phyloP scores from a whole-genome alignment of 2,113 vertebrate genomes.

The Chaetura pelagica region DNA sequence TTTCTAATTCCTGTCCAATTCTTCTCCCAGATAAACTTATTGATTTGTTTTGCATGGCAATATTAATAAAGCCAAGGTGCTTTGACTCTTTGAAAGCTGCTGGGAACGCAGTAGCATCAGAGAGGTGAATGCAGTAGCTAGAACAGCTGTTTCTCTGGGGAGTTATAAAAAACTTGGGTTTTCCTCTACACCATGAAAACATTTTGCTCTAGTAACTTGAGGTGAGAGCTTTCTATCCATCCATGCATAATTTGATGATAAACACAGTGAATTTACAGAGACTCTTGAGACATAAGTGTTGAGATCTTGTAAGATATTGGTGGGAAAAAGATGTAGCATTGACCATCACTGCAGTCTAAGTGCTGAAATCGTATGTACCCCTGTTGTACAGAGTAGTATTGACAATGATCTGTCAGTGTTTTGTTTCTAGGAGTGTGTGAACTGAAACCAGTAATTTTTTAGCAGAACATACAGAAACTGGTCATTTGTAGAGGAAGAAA shows the following conservation, averaged over 20 bases:
- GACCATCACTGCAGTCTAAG: background rate
- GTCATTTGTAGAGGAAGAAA: background rate
- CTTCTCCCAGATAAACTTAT: background rate
- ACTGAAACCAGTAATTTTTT: background rate
- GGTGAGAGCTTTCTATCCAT: background rate
- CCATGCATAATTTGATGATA: background rate
- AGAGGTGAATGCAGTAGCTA: background rate
- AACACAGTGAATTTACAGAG: background rate
- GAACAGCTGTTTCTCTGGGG: background rate
- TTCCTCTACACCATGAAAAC: fast-evolving
- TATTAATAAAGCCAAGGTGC: background rate
- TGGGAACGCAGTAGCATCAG: fast-evolving
- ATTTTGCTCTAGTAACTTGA: background rate
- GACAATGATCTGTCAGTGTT: background rate
- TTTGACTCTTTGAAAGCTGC: background rate
- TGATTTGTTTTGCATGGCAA: background rate
- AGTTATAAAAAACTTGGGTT: background rate
- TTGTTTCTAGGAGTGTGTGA: background rate
- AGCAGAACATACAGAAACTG: fast-evolving
- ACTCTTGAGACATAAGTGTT: background rate
- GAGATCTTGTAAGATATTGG: background rate
- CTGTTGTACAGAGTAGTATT: background rate
- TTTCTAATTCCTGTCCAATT: background rate
- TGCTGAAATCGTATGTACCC: background rate
- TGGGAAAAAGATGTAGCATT: background rate